Evolutionary conservation across 2,888 invertebrate species (phyloP).

Genomic region (Celastrina argiolus): DNA sequence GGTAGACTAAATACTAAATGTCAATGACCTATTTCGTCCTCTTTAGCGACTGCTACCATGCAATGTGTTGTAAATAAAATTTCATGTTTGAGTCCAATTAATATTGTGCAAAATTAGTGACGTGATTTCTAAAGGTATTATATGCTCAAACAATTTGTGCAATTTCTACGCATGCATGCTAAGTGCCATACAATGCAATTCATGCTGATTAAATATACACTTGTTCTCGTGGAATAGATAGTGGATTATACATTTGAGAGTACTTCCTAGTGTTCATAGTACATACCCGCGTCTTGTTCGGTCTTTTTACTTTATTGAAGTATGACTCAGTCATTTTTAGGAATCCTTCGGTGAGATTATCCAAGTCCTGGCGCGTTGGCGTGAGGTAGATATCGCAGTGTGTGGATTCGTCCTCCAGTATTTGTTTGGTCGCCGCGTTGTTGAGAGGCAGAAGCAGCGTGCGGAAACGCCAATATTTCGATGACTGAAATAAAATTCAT

Average conservation of each 20-base stretch:
- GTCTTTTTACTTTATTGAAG: constrained; percentile 92
- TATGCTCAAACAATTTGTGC: constrained; percentile 25
- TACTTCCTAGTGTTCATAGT: constrained; percentile 5
- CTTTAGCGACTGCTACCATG: neutral
- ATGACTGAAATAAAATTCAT: constrained; percentile 71
- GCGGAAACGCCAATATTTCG: constrained; percentile 95
- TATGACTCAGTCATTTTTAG: constrained; percentile 90
- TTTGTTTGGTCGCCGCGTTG: constrained; percentile 87
- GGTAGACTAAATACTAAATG: neutral
- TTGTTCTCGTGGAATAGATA: neutral
- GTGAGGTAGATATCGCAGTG: constrained; percentile 92
- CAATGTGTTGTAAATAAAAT: constrained; percentile 42
- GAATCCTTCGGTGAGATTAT: constrained; percentile 84
- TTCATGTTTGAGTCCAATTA: constrained; percentile 59
- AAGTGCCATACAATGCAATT: constrained; percentile 48
- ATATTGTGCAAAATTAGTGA: constrained; percentile 25
- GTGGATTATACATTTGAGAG: neutral
- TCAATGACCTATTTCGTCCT: neutral
- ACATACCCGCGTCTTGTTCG: constrained; percentile 88
- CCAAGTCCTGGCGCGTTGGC: constrained; percentile 77
- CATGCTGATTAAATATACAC: constrained; percentile 35
- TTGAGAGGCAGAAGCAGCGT: constrained; percentile 91
- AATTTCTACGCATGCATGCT: constrained; percentile 56
- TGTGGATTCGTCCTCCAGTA: constrained; percentile 83
- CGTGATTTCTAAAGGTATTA: constrained; percentile 36